These are phyloP conservation scores for Brachionus sp. DNA, from an alignment of 1,140 invertebrate species.

Conservation along the genomic window DNA sequence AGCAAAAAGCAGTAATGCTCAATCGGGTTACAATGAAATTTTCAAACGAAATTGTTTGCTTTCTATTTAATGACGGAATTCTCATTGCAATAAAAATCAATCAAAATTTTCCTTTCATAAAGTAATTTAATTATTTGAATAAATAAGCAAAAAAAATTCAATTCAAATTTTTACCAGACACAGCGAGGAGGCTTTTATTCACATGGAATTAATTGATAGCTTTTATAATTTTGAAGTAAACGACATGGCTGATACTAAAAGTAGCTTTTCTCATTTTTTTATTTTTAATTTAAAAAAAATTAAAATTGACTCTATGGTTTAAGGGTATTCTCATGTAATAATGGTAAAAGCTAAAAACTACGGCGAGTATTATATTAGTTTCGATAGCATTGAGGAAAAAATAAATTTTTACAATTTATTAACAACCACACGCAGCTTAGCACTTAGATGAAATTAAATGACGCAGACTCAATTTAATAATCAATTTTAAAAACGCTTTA, in stretches of 20 bases:
- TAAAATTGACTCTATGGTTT: background rate
- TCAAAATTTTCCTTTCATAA: slow-evolving; percentile 23
- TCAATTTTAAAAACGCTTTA: background rate
- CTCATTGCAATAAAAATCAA: background rate
- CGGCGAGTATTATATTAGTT: background rate
- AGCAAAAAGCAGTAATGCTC: background rate
- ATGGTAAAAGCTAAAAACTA: background rate
- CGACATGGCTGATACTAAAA: background rate
- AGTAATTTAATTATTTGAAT: background rate
- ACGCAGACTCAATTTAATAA: background rate
- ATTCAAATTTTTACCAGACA: background rate
- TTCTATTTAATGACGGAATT: slow-evolving; percentile 13
- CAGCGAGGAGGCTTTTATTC: background rate
- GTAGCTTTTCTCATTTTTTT: background rate
- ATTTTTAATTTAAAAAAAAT: background rate
- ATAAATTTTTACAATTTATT: slow-evolving; percentile 32
- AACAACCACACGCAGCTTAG: background rate
- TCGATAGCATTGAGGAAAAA: background rate
- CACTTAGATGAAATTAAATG: background rate
- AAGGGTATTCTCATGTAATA: background rate
- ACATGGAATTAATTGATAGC: background rate
- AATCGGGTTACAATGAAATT: slow-evolving; percentile 4
- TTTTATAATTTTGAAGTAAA: slow-evolving; percentile 26
- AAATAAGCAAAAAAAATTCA: background rate
- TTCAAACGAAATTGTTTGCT: background rate